These are phyloP conservation scores for Biston betularia DNA, from an alignment of 2,888 invertebrate genomes.

Conservation along the genomic window DNA sequence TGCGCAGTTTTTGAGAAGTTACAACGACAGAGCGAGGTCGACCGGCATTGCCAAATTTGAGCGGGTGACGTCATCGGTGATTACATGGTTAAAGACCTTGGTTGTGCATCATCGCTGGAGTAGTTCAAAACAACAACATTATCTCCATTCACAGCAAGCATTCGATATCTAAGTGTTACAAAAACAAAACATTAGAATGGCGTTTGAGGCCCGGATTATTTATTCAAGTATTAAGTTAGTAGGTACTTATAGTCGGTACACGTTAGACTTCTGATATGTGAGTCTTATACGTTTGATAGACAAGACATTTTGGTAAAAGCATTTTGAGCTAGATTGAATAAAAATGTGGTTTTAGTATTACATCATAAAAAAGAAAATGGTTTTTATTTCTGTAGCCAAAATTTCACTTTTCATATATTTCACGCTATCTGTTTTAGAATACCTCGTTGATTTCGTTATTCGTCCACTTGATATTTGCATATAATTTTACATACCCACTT, in stretches of 20 bases:
- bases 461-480: too few relatives aligned
- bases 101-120: constrained; percentile 12
- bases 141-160: background rate
- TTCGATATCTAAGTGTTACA: constrained; percentile 5
- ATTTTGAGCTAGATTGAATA: too few relatives aligned
- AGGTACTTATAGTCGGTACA: background rate
- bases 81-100: constrained; percentile 18
- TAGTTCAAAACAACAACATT: background rate
- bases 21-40: constrained; percentile 68
- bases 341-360: too few relatives aligned
- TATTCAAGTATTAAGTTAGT: constrained; percentile 20
- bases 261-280: background rate
- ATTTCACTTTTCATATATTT: too few relatives aligned
- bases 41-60: constrained; percentile 78
- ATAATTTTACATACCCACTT: too few relatives aligned
- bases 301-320: too few relatives aligned
- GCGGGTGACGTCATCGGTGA: constrained; percentile 44
- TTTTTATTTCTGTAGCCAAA: too few relatives aligned
- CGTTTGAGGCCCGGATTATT: constrained; percentile 22
- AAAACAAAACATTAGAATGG: constrained; percentile 49
- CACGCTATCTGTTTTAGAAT: too few relatives aligned
- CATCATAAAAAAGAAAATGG: too few relatives aligned
- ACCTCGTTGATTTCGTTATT: too few relatives aligned
- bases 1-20: constrained; percentile 27
- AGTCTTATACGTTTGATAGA: background rate